Base-by-base conservation (phyloP, 2,888 invertebrate species). In the Synanthedon vespiformis region DNA sequence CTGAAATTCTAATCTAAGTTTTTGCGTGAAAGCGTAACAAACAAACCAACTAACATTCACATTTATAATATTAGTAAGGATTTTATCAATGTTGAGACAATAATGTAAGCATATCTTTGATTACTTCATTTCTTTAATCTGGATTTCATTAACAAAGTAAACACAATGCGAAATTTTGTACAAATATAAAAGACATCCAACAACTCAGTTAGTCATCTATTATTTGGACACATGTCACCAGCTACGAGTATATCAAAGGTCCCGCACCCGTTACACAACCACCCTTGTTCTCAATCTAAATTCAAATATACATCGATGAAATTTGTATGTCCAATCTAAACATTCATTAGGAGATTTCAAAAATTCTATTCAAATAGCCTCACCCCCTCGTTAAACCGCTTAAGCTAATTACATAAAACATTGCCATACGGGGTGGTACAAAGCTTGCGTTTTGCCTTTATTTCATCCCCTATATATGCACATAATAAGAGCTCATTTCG, bases 381-480 rank as follows among this genome's bases (percentile, higher is more conserved):
- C 57, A 56, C 62, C 71, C 83, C 80, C 74, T 74, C 63, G 72
- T 76, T 80, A 80, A 84, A 79, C 77, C 77, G 80, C 83, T 84
- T 84, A 79, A 77, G 80, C 82, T 86, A 86, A 87, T 87, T 84
- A 83, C 72, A 80, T 80, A 77, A 76, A 84, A 81, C 80, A 80
- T 77, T 72, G 74, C 67, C 61, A 61, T 56, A 62, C 51, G 56
- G 58, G 54, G 53, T 60, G 62, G 71, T 60, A 72, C 68, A 70
- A 69, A 69, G 74, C 71, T 70, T 72, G 73, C 67, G 72, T 70
- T 75, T 68, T 68, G 69, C 66, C 59, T 65, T 65, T 69, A 69
- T 64, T 62, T 59, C 58, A 48, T 64, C 72, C 76, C 74, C 68
- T 72, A 62, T 73, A 73, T 72, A 74, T 74, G 74, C 71, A 77